Percentiles rank a stretch among this genome's conserved stretches.
Conservation (phyloP, 2,797 vertebrate genomes). For the Rhadinocentrus ornatus region DNA sequence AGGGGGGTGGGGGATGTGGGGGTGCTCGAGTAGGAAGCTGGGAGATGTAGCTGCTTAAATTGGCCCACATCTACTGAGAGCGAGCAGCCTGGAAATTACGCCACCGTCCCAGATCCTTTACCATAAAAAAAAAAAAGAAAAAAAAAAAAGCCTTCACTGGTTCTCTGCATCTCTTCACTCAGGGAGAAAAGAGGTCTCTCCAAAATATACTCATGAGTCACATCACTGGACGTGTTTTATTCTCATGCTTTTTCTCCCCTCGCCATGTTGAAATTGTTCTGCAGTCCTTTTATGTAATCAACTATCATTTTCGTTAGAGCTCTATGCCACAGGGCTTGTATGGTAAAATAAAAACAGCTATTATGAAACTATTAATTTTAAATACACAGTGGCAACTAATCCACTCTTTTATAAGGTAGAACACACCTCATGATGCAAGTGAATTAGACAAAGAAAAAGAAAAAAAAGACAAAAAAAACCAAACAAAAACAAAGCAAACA, state of each 20-base stretch:
- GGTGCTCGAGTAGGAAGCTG: constrained; percentile 76
- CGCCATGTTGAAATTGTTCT: constrained; percentile 58
- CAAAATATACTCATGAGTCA: constrained; percentile 61
- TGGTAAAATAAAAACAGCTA: constrained; percentile 30
- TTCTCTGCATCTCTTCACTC: constrained; percentile 79
- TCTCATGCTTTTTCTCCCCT: constrained; percentile 44
- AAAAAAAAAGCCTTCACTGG: constrained; percentile 33
- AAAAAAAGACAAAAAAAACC: too few relatives aligned
- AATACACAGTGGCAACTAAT: constrained; percentile 16
- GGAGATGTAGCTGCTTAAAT: constrained; percentile 82
- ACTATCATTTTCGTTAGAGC: constrained; percentile 53
- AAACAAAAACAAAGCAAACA: too few relatives aligned
- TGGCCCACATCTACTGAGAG: constrained; percentile 78
- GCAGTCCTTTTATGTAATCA: constrained; percentile 64
- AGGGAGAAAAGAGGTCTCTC: constrained; percentile 57
- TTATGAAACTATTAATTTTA: constrained; percentile 13
- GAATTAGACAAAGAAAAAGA: neutral
- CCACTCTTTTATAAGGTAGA: neutral
- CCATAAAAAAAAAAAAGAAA: constrained; percentile 40
- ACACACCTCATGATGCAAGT: neutral
- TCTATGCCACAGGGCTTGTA: constrained; percentile 32
- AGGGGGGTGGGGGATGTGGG: constrained; percentile 38
- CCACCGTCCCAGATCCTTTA: constrained; percentile 70
- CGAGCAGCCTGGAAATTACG: constrained; percentile 80
- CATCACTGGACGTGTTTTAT: constrained; percentile 62